Percentiles rank a stretch among this genome's conserved stretches.
Conservation (phyloP, 1,140 invertebrate species). For the Drosophila pseudoobscura region DNA sequence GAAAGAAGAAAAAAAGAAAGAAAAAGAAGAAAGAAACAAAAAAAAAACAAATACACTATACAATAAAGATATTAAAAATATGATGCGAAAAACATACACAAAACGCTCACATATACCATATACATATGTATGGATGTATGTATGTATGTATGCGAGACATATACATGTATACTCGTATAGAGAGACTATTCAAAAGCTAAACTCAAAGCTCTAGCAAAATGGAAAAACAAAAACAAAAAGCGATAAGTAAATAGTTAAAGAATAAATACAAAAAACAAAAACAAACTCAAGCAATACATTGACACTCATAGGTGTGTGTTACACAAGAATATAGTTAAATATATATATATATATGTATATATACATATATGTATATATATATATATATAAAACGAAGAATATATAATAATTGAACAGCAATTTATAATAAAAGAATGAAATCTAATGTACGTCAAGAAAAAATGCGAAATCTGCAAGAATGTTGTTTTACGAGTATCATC, state of each 20-base stretch:
- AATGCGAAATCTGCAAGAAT: constrained; percentile 43
- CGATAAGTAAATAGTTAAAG: too few relatives aligned
- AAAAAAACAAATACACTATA: constrained; percentile 45
- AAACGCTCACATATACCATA: constrained; percentile 41
- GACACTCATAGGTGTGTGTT: constrained; percentile 77
- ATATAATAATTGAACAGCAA: constrained; percentile 45
- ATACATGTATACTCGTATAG: constrained; percentile 51
- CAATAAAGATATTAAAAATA: constrained; percentile 80
- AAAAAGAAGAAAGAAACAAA: constrained; percentile 26
- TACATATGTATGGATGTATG: constrained; percentile 51
- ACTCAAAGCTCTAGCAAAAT: constrained; percentile 46
- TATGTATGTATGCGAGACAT: constrained; percentile 44
- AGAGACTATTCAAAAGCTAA: constrained; percentile 57
- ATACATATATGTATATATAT: constrained; percentile 40
- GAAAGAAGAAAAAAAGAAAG: too few relatives aligned
- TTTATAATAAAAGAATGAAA: constrained; percentile 22
- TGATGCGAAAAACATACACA: constrained; percentile 55
- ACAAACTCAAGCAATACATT: constrained; percentile 79
- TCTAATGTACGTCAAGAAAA: constrained; percentile 46
- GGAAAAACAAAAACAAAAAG: constrained; percentile 16
- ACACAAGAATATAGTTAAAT: constrained; percentile 76
- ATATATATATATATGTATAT: constrained; percentile 18
- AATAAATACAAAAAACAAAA: constrained; percentile 13
- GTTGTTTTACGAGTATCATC: constrained; percentile 31
- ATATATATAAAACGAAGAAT: constrained; percentile 31